A percentile compares a stretch with the other conserved stretches of the same genome.
Evolutionary conservation across 1,140 invertebrate genomes (phyloP).

Genomic region (Bacillus rossius): DNA sequence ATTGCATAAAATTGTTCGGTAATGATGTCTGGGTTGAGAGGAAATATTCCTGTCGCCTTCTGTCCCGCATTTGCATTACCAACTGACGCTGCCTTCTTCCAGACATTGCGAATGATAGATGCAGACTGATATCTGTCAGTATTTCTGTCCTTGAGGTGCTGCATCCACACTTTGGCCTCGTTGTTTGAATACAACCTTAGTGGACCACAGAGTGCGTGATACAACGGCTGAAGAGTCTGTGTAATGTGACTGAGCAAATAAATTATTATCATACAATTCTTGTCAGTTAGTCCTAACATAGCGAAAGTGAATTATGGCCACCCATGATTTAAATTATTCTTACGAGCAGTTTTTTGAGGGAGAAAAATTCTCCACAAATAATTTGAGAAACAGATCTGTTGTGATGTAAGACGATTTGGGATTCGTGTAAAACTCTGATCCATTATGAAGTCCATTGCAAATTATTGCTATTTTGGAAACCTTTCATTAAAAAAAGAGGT

Average conservation of each 20-base stretch:
- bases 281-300: constrained; percentile 30
- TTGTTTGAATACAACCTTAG: neutral
- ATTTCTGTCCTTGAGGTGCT: neutral
- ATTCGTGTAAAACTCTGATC: constrained; percentile 39
- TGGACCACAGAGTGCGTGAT: constrained; percentile 13
- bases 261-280: constrained; percentile 37
- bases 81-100: constrained; percentile 18
- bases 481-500: too few species aligned
- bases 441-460: constrained; percentile 29
- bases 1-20: constrained; percentile 14
- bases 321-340: constrained; percentile 38
- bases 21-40: constrained; percentile 22
- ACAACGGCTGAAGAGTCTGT: constrained; percentile 36
- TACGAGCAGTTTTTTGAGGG: constrained; percentile 32
- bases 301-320: constrained; percentile 36
- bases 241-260: constrained; percentile 39
- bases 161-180: neutral
- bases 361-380: constrained; percentile 36
- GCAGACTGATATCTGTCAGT: constrained; percentile 5
- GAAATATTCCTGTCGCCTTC: constrained; percentile 23
- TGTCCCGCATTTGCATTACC: constrained; percentile 22
- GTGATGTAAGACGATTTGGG: constrained; percentile 37
- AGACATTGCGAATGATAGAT: constrained; percentile 20
- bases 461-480: constrained; percentile 23
- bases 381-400: constrained; percentile 35